A percentile compares a stretch with the other conserved stretches of the same genome.
Evolutionary conservation across 2,797 vertebrate species (phyloP).

Genomic region (Semaprochilodus insignis): DNA sequence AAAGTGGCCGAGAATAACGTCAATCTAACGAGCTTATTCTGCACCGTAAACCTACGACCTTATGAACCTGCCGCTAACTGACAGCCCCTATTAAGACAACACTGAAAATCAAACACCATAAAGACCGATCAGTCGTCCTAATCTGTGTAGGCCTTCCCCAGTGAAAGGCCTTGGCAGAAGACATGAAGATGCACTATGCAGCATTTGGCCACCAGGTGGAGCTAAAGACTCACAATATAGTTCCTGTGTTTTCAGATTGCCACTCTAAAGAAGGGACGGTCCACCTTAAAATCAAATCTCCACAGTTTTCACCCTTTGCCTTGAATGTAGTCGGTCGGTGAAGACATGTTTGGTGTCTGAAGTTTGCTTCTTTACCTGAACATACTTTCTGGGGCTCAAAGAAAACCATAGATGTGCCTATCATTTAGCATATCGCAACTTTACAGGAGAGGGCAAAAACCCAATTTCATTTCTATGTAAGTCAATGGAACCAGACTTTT

Average conservation of each 20-base stretch:
- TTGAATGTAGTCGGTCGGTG: background rate
- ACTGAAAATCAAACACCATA: constrained; percentile 35
- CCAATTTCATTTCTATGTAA: no score
- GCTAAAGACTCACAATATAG: constrained; percentile 54
- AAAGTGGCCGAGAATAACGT: constrained; percentile 41
- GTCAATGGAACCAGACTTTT: no score
- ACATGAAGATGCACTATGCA: constrained; percentile 47
- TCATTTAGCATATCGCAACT: no score
- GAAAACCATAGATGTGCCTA: no score
- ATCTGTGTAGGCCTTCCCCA: background rate
- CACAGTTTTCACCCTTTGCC: no score
- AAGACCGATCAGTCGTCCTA: no score
- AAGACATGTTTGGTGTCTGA: background rate
- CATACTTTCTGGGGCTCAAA: no score
- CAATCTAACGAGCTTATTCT: constrained; percentile 59
- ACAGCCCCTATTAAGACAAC: constrained; percentile 78
- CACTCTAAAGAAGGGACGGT: background rate
- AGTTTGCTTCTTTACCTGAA: no score
- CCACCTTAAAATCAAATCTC: background rate
- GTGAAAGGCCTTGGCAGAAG: background rate
- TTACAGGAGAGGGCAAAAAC: no score
- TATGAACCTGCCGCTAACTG: constrained; percentile 63
- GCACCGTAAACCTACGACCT: constrained; percentile 52
- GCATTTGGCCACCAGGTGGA: constrained; percentile 73
- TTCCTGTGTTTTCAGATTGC: background rate